Conservation (phyloP, 2,113 vertebrate species). For the Bolborhynchus lineola region DNA sequence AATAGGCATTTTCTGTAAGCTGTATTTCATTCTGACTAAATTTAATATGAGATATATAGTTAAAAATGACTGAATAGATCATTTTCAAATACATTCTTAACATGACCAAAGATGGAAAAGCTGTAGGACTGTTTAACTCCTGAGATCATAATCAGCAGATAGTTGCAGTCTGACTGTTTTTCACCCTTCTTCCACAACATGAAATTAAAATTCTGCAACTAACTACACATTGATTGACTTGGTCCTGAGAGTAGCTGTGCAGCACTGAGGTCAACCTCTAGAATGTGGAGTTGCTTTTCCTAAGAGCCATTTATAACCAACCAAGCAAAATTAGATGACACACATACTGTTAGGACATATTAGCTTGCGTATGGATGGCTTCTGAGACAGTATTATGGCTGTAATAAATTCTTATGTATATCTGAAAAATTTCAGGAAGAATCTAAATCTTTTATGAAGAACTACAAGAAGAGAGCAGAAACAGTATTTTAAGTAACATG, state of each 20-base stretch:
- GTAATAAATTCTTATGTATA: not conserved
- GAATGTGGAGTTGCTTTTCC: not conserved
- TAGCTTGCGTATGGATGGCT: not conserved
- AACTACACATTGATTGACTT: not conserved
- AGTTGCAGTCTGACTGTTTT: not conserved
- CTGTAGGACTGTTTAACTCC: not conserved
- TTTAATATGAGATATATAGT: not conserved
- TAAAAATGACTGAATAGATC: not conserved
- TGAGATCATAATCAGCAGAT: not conserved
- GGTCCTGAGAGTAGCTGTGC: not conserved
- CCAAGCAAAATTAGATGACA: not conserved
- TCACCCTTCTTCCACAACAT: not conserved
- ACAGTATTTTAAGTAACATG: not conserved
- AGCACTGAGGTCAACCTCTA: not conserved
- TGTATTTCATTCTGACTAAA: not conserved
- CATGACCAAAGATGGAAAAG: not conserved
- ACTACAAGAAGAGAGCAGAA: not conserved
- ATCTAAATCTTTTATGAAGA: not conserved
- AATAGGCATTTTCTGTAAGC: not conserved
- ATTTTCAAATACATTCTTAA: not conserved
- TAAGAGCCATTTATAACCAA: not conserved
- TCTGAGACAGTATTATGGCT: not conserved
- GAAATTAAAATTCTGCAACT: not conserved
- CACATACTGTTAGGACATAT: not conserved
- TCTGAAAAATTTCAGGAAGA: not conserved